Base-by-base conservation (phyloP, 2,113 vertebrate genomes). In the Maccullochella peelii region DNA sequence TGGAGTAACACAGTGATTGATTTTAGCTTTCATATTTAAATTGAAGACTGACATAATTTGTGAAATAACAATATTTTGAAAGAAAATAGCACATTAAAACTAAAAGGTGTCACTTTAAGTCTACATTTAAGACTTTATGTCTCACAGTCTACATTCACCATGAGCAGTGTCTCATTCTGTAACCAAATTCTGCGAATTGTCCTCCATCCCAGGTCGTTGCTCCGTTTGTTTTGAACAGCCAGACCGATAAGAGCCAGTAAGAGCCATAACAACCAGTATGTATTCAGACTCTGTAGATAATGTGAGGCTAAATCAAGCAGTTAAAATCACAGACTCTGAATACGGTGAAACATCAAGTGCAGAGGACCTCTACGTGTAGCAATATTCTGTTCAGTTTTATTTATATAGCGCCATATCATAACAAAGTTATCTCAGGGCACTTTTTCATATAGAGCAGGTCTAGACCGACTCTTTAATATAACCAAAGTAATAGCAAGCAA, bases 241-340 rank as follows among this genome's bases (percentile, higher is more conserved):
- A 8, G 47, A 50, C 5, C 33, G 1, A 36, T 68, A 33, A 33
- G 33, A 33, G 33, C 33, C 33, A 33, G 33, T 4, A 33, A 33
- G 3, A 33, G 2, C 33, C 33, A 33, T 68, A 20, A 18, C 8
- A 47, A 42, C n/a, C 4, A 11, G 16, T 68, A 20, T 68, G 42
- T 49, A 49, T 68, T 68, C 25, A 50, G 44, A 68, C 44, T 68
- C 16, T 49, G 38, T 15, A 12, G 38, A 66, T 68, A 50, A 71
- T 38, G 18, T 33, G 20, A 52, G 47, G 18, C 47, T 23, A 70
- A 54, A 70, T 52, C 7, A 52, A 69, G 25, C 62, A n/a, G 33
- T 40, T 30, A 49, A 16, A 68, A 30, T 30, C 3, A 2, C 27
- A 36, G 27, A n/a, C 5, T 69, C 12, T 50, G 4, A 67, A 44